Evolutionary conservation across 2,888 invertebrate species (phyloP).

Genomic region (Agrotis segetum): DNA sequence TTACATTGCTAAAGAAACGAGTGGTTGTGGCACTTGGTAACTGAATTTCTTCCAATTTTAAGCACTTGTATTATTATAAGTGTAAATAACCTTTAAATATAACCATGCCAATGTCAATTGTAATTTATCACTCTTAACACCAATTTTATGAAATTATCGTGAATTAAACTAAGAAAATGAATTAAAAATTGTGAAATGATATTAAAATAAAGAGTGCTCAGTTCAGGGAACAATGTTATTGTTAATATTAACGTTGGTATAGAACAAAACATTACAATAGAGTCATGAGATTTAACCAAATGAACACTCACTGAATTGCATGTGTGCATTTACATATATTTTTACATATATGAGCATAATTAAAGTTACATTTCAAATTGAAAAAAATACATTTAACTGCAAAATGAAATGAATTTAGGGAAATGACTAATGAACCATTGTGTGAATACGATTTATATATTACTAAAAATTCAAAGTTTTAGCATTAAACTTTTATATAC

Average conservation of each 20-base stretch:
- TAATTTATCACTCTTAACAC: slow-evolving; percentile 39
- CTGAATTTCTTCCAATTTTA: slow-evolving; percentile 19
- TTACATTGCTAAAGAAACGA: slow-evolving; percentile 12
- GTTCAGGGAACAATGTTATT: slow-evolving; percentile 79
- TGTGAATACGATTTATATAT: slow-evolving; percentile 71
- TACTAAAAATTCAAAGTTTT: slow-evolving; percentile 69
- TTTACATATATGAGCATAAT: slow-evolving; percentile 64
- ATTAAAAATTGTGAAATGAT: slow-evolving; percentile 73
- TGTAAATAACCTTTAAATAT: slow-evolving; percentile 43
- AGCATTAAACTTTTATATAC: slow-evolving; percentile 77
- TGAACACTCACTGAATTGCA: slow-evolving; percentile 47
- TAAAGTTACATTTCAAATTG: slow-evolving; percentile 60
- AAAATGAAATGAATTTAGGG: slow-evolving; percentile 62
- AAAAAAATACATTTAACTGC: slow-evolving; percentile 55
- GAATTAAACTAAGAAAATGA: slow-evolving; percentile 29
- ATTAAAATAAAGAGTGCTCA: slow-evolving; percentile 75
- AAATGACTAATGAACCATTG: slow-evolving; percentile 58
- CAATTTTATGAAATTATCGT: slow-evolving; percentile 12
- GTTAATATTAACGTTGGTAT: slow-evolving; percentile 59
- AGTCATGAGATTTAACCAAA: slow-evolving; percentile 66
- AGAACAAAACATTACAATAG: slow-evolving; percentile 55
- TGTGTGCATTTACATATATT: slow-evolving; percentile 62
- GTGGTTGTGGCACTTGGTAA: slow-evolving; percentile 12
- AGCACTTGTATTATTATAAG: slow-evolving; percentile 23
- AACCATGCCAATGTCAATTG: slow-evolving; percentile 45